Evolutionary conservation across 2,888 invertebrate genomes (phyloP).

Genomic region (Nomada fucata): DNA sequence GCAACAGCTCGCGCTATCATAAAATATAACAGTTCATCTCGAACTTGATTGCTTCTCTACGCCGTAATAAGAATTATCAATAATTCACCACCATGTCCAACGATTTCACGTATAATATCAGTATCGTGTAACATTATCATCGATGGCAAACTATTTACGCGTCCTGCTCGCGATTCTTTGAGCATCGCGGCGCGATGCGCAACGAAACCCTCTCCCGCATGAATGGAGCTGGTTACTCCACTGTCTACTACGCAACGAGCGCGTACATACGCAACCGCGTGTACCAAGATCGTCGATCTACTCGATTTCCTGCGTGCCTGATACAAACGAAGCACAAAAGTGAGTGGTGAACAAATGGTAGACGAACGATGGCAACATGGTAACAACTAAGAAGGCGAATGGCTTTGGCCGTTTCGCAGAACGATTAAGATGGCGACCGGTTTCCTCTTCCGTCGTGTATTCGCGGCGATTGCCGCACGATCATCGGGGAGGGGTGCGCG

Average conservation of each 20-base stretch:
- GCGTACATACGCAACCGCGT: background rate
- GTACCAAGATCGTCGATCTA: conserved; percentile 29
- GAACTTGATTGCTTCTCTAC: too few species aligned
- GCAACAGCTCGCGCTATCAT: background rate
- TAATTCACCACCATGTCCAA: too few species aligned
- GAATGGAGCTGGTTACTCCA: conserved; percentile 8
- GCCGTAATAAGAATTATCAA: too few species aligned
- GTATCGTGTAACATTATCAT: too few species aligned
- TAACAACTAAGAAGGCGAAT: conserved; percentile 64
- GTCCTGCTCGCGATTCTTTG: background rate
- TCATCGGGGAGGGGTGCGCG: background rate
- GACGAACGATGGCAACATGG: conserved; percentile 69
- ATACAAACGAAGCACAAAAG: conserved; percentile 71
- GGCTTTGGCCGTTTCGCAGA: conserved; percentile 20
- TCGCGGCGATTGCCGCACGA: background rate
- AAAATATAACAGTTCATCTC: too few species aligned
- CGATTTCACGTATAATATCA: too few species aligned
- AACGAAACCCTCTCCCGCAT: background rate
- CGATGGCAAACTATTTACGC: too few species aligned
- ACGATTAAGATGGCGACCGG: conserved; percentile 43
- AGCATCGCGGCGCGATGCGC: background rate
- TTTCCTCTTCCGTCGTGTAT: conserved; percentile 20
- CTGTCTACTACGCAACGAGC: background rate
- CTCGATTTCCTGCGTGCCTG: conserved; percentile 64
- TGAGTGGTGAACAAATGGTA: conserved; percentile 79